Percentiles rank a stretch among this genome's conserved stretches.
These are phyloP conservation scores for Brassicogethes aeneus DNA, from an alignment of 2,888 invertebrate genomes.

Conservation along the genomic window DNA sequence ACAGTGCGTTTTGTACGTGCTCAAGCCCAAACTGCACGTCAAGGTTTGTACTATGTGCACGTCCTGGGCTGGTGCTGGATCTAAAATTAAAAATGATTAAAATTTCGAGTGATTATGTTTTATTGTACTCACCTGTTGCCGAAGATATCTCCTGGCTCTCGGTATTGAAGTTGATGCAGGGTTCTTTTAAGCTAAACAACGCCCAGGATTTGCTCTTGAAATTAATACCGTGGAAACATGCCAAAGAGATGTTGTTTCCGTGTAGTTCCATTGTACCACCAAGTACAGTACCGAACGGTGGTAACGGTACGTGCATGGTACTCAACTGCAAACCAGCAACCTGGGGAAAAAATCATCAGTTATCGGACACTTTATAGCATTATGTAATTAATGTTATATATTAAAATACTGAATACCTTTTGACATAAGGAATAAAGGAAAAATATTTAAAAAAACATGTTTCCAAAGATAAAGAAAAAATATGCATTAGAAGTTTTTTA, in stretches of 20 bases:
- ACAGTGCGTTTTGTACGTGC: conserved; percentile 60
- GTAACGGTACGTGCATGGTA: conserved; percentile 58
- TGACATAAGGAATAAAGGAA: too few relatives aligned
- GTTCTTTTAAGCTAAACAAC: conserved; percentile 85
- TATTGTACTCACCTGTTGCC: conserved; percentile 30
- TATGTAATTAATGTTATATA: too few relatives aligned
- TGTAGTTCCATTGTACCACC: conserved; percentile 85
- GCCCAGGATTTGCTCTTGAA: conserved; percentile 96
- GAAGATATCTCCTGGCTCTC: conserved; percentile 82
- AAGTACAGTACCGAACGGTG: conserved; percentile 66
- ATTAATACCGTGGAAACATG: conserved; percentile 96
- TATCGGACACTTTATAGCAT: too few relatives aligned
- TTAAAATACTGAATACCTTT: too few relatives aligned
- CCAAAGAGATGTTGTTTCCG: conserved; percentile 85
- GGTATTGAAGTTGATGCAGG: conserved; percentile 85
- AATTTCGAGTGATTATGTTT: conserved; percentile 5
- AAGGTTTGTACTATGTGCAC: conserved; percentile 85
- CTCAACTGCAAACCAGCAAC: conserved; percentile 75
- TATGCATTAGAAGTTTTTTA: too few relatives aligned
- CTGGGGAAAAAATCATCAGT: too few relatives aligned
- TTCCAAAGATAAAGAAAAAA: too few relatives aligned
- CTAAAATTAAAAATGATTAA: conserved; percentile 13
- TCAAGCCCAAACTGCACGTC: conserved; percentile 78
- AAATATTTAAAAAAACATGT: too few relatives aligned
- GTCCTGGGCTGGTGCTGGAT: conserved; percentile 44